Evolutionary conservation across 2,797 vertebrate genomes (phyloP).

Genomic region (Crenuchus spilurus): DNA sequence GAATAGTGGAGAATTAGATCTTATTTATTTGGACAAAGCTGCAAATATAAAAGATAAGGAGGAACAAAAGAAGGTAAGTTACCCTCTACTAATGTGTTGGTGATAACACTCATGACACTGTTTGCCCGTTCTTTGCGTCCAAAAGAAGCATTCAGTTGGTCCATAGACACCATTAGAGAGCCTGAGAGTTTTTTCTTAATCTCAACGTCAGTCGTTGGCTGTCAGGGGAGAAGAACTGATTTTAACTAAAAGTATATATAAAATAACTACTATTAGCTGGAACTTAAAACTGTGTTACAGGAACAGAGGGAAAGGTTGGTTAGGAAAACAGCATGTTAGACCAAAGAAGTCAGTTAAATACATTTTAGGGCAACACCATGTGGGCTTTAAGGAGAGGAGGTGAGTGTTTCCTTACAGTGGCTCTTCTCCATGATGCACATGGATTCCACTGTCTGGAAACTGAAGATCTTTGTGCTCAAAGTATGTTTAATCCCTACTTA

Average conservation of each 20-base stretch:
- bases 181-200: conserved; percentile 97
- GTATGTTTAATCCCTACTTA: conserved; percentile 16
- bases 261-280: conserved; percentile 75
- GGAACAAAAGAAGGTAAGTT: conserved; percentile 65
- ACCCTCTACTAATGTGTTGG: conserved; percentile 99
- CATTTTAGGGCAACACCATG: conserved; percentile 74
- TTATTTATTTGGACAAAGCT: neutral
- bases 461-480: conserved; percentile 52
- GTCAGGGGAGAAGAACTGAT: conserved; percentile 75
- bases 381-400: conserved; percentile 74
- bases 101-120: conserved; percentile 95
- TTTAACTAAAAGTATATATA: conserved; percentile 74
- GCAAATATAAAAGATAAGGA: neutral
- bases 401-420: conserved; percentile 51
- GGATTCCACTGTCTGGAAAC: conserved; percentile 66
- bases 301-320: conserved; percentile 66
- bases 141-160: conserved; percentile 94
- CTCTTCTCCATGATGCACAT: conserved; percentile 36
- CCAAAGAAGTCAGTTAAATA: conserved; percentile 54
- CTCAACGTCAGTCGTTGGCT: conserved; percentile 94
- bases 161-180: conserved; percentile 97
- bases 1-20: conserved; percentile 8
- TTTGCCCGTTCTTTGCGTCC: conserved; percentile 96
- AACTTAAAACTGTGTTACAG: conserved; percentile 74
- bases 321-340: conserved; percentile 40